Base-by-base conservation (phyloP, 2,113 vertebrate species). In the Epinephelus fuscoguttatus region DNA sequence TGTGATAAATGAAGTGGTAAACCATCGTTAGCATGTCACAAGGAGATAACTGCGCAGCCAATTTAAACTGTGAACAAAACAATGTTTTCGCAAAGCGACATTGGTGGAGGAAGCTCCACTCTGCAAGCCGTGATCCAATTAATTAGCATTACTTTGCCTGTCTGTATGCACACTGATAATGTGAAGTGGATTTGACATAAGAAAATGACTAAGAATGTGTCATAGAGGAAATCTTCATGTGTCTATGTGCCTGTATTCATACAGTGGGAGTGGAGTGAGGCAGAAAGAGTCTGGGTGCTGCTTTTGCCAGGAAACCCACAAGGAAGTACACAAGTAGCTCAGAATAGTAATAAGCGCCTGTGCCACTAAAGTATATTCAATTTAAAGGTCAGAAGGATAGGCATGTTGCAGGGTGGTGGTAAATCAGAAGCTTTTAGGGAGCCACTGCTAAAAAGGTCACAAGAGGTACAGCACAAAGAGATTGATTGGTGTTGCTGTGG, bases 351-450 rank as follows among this genome's bases (percentile, higher is more conserved):
- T 60, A 74, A 70, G 30, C 2, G 8, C 61, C 40, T 69, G 52
- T 73, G 30, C 25, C 10, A 25, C 62, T 30, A 25, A 75, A 75
- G 84, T 72, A 69, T 23, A 50, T 74, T 64, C 33, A 49, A 4
- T 80, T 77, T 80, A 84, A 89, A 84, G 75, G 79, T 84, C 75
- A 88, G 78, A 64, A 8, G 69, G 27, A 53, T n/a, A 42, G 67
- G 21, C 47, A 2, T 61, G 67, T 37, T 57, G 55, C 30, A 69
- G 27, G 62, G 77, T 17, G 59, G 56, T 33, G 42, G 27, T 53
- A 69, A 81, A 79, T 73, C 37, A 53, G 42, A 74, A 33, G 64
- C 63, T 87, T 83, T 83, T 64, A 69, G 55, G 23, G 27, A 47
- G 57, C 25, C 73, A 10, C 19, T 12, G 72, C 50, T 82, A 55